These are phyloP conservation scores for Climacteris rufus DNA, from an alignment of 2,113 vertebrate species.

Conservation along the genomic window DNA sequence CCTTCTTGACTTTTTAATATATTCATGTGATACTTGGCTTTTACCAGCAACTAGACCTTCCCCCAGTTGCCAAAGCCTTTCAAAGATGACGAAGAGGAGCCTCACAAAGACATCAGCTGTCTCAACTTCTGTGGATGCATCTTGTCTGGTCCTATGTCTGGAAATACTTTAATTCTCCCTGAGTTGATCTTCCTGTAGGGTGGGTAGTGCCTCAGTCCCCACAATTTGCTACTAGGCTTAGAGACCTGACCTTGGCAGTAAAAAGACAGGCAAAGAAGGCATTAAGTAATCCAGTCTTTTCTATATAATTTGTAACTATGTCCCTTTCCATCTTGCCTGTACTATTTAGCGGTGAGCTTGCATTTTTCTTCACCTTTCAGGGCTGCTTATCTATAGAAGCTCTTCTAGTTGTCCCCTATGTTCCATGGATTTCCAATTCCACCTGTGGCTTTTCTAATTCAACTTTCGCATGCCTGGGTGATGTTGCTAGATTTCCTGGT, in stretches of 20 bases:
- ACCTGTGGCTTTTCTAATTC: not conserved
- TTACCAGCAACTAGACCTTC: not conserved
- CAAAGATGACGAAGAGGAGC: not conserved
- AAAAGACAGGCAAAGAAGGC: not conserved
- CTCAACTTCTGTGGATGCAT: not conserved
- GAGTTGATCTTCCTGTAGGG: not conserved
- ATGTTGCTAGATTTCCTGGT: not conserved
- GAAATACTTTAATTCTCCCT: not conserved
- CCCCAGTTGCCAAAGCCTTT: not conserved
- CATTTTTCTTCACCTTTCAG: not conserved
- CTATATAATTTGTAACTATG: not conserved
- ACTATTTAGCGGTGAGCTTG: not conserved
- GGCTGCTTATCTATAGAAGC: not conserved
- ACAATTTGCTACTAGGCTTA: not conserved
- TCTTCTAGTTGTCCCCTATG: not conserved
- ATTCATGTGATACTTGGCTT: not conserved
- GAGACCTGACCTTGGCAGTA: not conserved
- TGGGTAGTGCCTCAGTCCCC: not conserved
- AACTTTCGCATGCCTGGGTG: not conserved
- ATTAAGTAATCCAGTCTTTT: not conserved
- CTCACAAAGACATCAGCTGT: not conserved
- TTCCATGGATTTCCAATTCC: not conserved
- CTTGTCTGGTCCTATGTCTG: not conserved
- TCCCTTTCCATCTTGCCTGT: not conserved
- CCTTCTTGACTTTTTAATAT: not conserved